Base-by-base conservation (phyloP, 2,888 invertebrate species). In the Erannis defoliaria region DNA sequence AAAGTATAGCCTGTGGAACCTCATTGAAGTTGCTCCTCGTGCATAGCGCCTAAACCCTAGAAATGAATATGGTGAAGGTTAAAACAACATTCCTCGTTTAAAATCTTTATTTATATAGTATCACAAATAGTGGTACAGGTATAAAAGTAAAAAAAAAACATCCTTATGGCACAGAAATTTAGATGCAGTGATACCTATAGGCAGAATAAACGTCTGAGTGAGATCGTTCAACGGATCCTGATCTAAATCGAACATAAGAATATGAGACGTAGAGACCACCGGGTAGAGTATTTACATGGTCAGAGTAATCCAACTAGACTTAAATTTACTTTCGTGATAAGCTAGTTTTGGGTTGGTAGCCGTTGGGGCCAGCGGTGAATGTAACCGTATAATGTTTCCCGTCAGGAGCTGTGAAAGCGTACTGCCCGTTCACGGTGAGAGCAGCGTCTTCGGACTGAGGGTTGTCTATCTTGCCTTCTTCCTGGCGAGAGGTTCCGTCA, bases 311-410 rank as follows among this genome's bases (percentile, higher is more conserved):
- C 49, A 66, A 54, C 48, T 55, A 42, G 23, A 31, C 37, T 38
- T 62, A 33, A 55, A 29, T 70, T 72, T 77, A 75, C 61, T 83
- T 81, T 68, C 94, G 93, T 72, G 93, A 88, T 67, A 94, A 85
- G 60, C 91, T 90, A 40, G 94, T 94, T 68, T 93, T 90, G 54
- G 94, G 93, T 72, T 93, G 93, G 93, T 94, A 95, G 37, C 95
- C 95, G 73, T 94, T 94, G 76, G 95, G 94, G 62, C 95, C 94
- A 16, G 94, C 94, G 38, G 94, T 89, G 86, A 95, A 95, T 67
- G 92, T 94, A 66, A 95, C 94, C 1, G 94, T 94, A 83, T 95
- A 95, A 58, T 94, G 93, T 68, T 94, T 94, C 67, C 95, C 95
- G 70, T 96, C 95, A 18, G 94, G 94, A 3, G 94, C 95, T n/a